phyloP scores from a whole-genome alignment of 2,888 invertebrate genomes.

The Polylopha cassiicola region DNA sequence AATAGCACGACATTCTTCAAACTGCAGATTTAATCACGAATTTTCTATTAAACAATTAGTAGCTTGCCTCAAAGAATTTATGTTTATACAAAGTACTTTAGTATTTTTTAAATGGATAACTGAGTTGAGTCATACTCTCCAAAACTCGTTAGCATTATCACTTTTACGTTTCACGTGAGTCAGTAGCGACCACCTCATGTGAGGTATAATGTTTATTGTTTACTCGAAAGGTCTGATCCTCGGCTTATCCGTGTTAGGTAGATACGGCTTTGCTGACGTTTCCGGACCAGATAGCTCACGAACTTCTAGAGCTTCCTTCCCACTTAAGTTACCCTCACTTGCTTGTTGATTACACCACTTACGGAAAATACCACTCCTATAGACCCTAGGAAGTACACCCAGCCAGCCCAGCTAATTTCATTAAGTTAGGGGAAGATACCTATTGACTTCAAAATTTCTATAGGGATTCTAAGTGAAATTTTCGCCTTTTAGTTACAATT shows the following conservation, averaged over 20 bases:
- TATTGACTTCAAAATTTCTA: too few species aligned
- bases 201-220: conserved; percentile 41
- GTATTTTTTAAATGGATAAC: not conserved
- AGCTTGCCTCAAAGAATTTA: too few species aligned
- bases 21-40: too few species aligned
- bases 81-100: not conserved
- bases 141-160: conserved; percentile 23
- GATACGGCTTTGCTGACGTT: conserved; percentile 50
- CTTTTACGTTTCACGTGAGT: conserved; percentile 26
- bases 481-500: too few species aligned
- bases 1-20: not conserved
- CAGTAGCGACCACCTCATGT: conserved; percentile 48
- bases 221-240: conserved; percentile 52
- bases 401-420: too few species aligned
- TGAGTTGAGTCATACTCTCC: conserved; percentile 23
- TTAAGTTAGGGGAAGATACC: too few species aligned
- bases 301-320: conserved; percentile 69
- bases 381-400: too few species aligned
- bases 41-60: too few species aligned
- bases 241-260: conserved; percentile 55
- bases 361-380: conserved; percentile 63
- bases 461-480: too few species aligned
- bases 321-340: conserved; percentile 6
- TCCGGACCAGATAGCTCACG: conserved; percentile 65
- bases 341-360: too few species aligned